phyloP scores from a whole-genome alignment of 2,888 invertebrate species.

The Ligdia adustata region DNA sequence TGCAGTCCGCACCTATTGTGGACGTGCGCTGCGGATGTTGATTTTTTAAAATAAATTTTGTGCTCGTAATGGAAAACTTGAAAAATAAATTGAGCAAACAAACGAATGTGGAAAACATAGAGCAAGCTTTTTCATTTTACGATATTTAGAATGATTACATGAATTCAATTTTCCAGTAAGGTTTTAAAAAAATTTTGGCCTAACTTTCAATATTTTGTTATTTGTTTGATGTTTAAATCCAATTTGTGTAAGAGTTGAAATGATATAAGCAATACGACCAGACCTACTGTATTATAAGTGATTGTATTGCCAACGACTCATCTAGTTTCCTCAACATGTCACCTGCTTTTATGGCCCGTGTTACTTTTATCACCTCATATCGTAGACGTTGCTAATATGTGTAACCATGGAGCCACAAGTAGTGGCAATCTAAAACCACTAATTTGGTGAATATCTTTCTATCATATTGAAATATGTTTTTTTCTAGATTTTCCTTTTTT shows the following conservation, averaged over 20 bases:
- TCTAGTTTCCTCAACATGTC: slow-evolving; percentile 23
- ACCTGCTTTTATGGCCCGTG: slow-evolving; percentile 20
- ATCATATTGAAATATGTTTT: too few species aligned
- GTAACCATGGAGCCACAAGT: slow-evolving; percentile 6
- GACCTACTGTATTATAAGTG: slow-evolving; percentile 19
- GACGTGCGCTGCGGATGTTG: slow-evolving; percentile 30
- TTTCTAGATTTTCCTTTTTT: too few species aligned
- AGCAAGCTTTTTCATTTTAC: slow-evolving; percentile 4
- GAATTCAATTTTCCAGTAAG: too few species aligned
- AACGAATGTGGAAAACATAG: slow-evolving; percentile 9
- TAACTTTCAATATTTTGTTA: too few species aligned
- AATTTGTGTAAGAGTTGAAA: too few species aligned
- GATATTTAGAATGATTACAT: slow-evolving; percentile 3
- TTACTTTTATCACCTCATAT: slow-evolving; percentile 27
- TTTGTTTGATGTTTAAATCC: too few species aligned
- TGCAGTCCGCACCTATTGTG: slow-evolving; percentile 48
- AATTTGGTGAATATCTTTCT: too few species aligned
- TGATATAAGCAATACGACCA: too few species aligned
- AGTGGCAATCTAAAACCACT: too few species aligned
- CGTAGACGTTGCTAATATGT: slow-evolving; percentile 7
- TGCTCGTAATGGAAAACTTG: slow-evolving; percentile 33
- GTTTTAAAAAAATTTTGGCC: too few species aligned
- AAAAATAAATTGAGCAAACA: slow-evolving; percentile 23
- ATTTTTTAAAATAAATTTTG: slow-evolving; percentile 40
- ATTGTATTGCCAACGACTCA: slow-evolving; percentile 21